Evolutionary conservation across 2,797 vertebrate genomes (phyloP).

Genomic region (Cryptoblepharus egeriae): DNA sequence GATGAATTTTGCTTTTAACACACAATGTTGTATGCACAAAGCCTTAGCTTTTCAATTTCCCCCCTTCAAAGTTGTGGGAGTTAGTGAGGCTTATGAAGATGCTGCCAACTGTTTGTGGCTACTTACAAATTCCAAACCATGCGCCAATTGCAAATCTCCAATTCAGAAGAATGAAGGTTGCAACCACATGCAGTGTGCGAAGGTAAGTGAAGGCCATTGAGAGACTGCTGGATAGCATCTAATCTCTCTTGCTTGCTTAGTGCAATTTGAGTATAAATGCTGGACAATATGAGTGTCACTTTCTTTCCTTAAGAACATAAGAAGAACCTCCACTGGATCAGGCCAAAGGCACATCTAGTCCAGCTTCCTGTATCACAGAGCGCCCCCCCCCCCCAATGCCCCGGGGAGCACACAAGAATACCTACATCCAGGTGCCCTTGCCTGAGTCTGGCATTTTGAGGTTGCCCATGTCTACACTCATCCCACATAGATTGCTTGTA

Average conservation of each 20-base stretch:
- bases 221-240: neutral
- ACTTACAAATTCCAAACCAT: conserved; percentile 95
- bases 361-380: too few species aligned
- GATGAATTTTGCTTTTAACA: conserved; percentile 34
- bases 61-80: conserved; percentile 88
- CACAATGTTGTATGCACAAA: neutral
- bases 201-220: conserved; percentile 75
- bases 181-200: conserved; percentile 99
- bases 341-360: too few species aligned
- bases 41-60: conserved; percentile 42
- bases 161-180: conserved; percentile 99
- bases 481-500: too few species aligned
- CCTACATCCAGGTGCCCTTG: too few species aligned
- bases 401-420: too few species aligned
- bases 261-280: neutral
- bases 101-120: conserved; percentile 99
- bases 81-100: conserved; percentile 96
- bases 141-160: conserved; percentile 98
- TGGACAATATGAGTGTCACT: neutral
- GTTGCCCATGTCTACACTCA: too few species aligned
- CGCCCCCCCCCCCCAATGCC: too few species aligned
- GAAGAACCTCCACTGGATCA: too few species aligned
- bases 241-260: neutral
- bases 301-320: too few species aligned
- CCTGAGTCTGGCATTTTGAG: too few species aligned